Evolutionary conservation across 2,797 vertebrate species (phyloP).

Genomic region (Hemitrygon akajei): DNA sequence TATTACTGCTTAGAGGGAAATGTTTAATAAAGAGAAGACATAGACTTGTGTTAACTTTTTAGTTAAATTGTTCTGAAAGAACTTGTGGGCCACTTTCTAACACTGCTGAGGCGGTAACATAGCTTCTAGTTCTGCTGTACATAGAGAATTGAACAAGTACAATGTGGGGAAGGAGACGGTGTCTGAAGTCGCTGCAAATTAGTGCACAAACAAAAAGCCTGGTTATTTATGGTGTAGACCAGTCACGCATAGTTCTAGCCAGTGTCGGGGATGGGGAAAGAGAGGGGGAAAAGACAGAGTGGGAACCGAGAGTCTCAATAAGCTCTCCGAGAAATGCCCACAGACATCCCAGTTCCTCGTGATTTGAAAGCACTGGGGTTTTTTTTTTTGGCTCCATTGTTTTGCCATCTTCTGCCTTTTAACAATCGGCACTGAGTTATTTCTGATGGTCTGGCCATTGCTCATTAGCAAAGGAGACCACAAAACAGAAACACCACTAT

Average conservation of each 20-base stretch:
- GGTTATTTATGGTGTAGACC: slow-evolving; percentile 25
- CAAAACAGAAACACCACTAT: background rate
- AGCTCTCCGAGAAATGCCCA: background rate
- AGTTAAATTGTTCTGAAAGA: background rate
- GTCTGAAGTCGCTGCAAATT: slow-evolving; percentile 22
- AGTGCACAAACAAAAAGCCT: background rate
- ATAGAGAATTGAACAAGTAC: background rate
- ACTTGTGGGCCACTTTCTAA: background rate
- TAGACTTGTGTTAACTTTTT: background rate
- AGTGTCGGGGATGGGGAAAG: background rate
- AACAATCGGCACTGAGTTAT: background rate
- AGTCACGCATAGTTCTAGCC: background rate
- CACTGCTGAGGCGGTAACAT: background rate
- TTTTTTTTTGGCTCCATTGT: background rate
- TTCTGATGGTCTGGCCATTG: slow-evolving; percentile 1
- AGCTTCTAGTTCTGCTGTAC: background rate
- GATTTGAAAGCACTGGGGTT: background rate
- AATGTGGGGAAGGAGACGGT: slow-evolving; percentile 24
- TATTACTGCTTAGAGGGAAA: background rate
- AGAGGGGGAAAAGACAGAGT: background rate
- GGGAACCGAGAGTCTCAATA: background rate
- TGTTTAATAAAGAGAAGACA: background rate
- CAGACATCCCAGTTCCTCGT: background rate
- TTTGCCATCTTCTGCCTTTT: background rate
- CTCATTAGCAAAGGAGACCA: slow-evolving; percentile 8